phyloP scores from a whole-genome alignment of 2,888 invertebrate species.

The Mesodorylaimus sp. region DNA sequence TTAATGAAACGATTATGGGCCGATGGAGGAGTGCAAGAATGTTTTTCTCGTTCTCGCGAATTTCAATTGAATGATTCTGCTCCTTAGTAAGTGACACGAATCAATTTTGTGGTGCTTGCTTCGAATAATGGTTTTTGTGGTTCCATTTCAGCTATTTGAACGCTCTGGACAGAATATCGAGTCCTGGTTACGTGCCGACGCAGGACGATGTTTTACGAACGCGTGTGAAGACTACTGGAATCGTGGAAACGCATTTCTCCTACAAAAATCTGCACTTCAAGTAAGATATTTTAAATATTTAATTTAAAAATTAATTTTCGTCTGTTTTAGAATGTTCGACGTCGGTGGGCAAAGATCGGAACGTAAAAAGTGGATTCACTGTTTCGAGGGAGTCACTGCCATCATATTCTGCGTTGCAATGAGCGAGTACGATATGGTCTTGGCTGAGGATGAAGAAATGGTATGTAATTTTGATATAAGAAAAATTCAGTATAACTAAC shows the following conservation, averaged over 20 bases:
- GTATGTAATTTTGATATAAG: too few relatives aligned
- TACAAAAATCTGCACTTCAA: slow-evolving; percentile 74
- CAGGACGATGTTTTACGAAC: slow-evolving; percentile 74
- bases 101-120: neutral
- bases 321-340: slow-evolving; percentile 57
- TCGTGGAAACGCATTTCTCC: slow-evolving; percentile 71
- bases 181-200: slow-evolving; percentile 61
- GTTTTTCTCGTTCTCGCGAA: slow-evolving; percentile 54
- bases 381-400: slow-evolving; percentile 76
- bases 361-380: slow-evolving; percentile 83
- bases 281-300: slow-evolving; percentile 38
- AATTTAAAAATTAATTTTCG: neutral
- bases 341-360: slow-evolving; percentile 82
- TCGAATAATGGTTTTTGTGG: neutral
- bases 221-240: slow-evolving; percentile 73
- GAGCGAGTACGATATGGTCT: slow-evolving; percentile 66
- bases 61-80: slow-evolving; percentile 78
- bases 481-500: too few relatives aligned
- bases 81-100: slow-evolving; percentile 43
- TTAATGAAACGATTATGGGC: slow-evolving; percentile 72
- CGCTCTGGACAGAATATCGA: slow-evolving; percentile 62
- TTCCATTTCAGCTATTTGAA: slow-evolving; percentile 54
- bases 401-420: slow-evolving; percentile 78
- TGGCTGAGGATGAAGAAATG: slow-evolving; percentile 51
- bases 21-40: slow-evolving; percentile 60